Percentiles rank a stretch among this genome's conserved stretches.
Conservation (phyloP, 1,140 invertebrate genomes). For the Lysiphlebus fabarum region DNA sequence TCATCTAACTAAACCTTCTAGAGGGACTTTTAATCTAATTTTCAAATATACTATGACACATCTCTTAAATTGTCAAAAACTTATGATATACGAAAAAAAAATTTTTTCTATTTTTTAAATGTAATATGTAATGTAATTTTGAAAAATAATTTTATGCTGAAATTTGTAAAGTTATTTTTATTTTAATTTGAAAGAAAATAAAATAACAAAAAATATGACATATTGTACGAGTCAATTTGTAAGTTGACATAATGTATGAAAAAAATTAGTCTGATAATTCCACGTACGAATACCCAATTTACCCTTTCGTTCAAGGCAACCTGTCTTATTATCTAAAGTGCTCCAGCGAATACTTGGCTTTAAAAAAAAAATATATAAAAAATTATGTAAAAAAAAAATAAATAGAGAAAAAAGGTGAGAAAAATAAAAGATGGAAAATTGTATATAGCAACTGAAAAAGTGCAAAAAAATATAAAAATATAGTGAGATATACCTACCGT, state of each 20-base stretch:
- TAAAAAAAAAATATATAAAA: constrained; percentile 18
- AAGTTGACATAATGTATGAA: constrained; percentile 31
- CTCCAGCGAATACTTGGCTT: constrained; percentile 35
- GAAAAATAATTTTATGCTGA: background rate
- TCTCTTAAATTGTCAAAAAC: too few species aligned
- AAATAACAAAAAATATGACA: constrained; percentile 9
- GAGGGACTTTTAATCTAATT: constrained; percentile 13
- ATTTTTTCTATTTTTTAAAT: too few species aligned
- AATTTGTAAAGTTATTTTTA: constrained; percentile 1
- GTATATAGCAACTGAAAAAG: constrained; percentile 12
- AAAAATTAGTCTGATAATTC: constrained; percentile 58
- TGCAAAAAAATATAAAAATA: constrained; percentile 18
- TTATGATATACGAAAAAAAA: too few species aligned
- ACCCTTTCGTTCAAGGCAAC: constrained; percentile 48
- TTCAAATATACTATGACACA: constrained; percentile 7
- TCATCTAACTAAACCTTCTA: background rate
- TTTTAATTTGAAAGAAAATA: too few species aligned
- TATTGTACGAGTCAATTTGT: background rate
- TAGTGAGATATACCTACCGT: constrained; percentile 14
- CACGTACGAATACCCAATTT: constrained; percentile 56
- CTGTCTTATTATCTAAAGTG: constrained; percentile 58
- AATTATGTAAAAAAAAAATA: constrained; percentile 32
- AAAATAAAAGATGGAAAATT: constrained; percentile 17
- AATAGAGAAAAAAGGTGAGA: constrained; percentile 20
- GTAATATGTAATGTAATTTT: background rate